Conservation (phyloP, 2,888 invertebrate genomes). For the Pristionchus japonicus region DNA sequence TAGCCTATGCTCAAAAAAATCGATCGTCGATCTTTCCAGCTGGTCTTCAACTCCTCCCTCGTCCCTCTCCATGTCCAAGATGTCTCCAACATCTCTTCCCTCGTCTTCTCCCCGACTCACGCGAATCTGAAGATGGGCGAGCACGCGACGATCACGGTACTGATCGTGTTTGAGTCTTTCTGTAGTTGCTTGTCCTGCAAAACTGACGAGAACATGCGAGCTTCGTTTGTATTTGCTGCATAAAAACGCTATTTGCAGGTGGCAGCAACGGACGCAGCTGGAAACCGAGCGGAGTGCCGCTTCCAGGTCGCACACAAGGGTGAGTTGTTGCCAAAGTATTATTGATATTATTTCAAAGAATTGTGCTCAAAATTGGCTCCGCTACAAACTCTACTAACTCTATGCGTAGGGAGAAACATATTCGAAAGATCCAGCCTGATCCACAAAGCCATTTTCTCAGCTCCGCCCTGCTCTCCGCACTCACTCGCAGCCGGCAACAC, state of each 20-base stretch:
- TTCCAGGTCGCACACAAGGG: slow-evolving; percentile 74
- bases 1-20: no score
- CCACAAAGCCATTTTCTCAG: no score
- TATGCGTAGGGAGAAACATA: no score
- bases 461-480: slow-evolving; percentile 87
- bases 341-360: background rate
- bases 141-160: slow-evolving; percentile 64
- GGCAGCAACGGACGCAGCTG: slow-evolving; percentile 68
- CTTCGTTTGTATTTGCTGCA: background rate
- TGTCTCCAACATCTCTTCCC: slow-evolving; percentile 71
- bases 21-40: no score
- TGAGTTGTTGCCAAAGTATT: no score
- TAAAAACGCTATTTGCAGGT: slow-evolving; percentile 55
- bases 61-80: slow-evolving; percentile 73
- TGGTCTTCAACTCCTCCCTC: slow-evolving; percentile 71
- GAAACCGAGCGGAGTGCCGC: slow-evolving; percentile 73
- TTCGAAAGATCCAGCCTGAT: background rate
- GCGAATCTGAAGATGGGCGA: slow-evolving; percentile 61
- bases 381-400: no score
- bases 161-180: no score
- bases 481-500: slow-evolving; percentile 85
- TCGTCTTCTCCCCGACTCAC: slow-evolving; percentile 68
- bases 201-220: no score
- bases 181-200: background rate
- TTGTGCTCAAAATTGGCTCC: background rate